Conservation (phyloP, 1,140 invertebrate species). For the Zaprionus capensis region DNA sequence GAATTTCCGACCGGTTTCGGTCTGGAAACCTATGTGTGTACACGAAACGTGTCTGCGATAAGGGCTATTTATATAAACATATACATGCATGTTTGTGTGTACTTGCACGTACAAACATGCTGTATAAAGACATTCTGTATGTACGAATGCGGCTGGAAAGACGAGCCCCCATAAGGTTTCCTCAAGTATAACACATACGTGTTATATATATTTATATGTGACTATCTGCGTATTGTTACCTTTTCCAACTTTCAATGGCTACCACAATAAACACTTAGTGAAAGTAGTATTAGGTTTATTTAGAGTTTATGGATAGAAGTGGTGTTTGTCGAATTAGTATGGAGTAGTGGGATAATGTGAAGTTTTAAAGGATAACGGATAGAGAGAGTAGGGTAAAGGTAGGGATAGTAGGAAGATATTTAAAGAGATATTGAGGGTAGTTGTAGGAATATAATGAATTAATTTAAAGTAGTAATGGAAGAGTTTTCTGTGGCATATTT, state of each 20-base stretch:
- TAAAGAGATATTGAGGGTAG: too few species aligned
- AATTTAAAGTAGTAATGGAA: too few species aligned
- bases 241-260: not conserved
- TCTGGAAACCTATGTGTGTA: constrained; percentile 17
- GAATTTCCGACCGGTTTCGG: constrained; percentile 26
- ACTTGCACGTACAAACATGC: constrained; percentile 6
- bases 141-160: constrained; percentile 40
- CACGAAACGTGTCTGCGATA: constrained; percentile 32
- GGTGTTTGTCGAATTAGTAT: too few species aligned
- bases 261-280: not conserved
- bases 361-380: too few species aligned
- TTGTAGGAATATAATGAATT: too few species aligned
- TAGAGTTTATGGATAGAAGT: too few species aligned
- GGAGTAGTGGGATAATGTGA: too few species aligned
- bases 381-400: too few species aligned
- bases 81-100: not conserved
- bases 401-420: too few species aligned
- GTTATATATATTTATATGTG: not conserved
- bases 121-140: not conserved
- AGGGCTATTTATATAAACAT: constrained; percentile 58
- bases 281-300: not conserved
- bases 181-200: not conserved
- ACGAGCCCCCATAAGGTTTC: constrained; percentile 54
- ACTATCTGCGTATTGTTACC: not conserved
- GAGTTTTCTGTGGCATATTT: too few species aligned